phyloP scores from a whole-genome alignment of 2,888 invertebrate genomes.

The Drosophila prostipennis region DNA sequence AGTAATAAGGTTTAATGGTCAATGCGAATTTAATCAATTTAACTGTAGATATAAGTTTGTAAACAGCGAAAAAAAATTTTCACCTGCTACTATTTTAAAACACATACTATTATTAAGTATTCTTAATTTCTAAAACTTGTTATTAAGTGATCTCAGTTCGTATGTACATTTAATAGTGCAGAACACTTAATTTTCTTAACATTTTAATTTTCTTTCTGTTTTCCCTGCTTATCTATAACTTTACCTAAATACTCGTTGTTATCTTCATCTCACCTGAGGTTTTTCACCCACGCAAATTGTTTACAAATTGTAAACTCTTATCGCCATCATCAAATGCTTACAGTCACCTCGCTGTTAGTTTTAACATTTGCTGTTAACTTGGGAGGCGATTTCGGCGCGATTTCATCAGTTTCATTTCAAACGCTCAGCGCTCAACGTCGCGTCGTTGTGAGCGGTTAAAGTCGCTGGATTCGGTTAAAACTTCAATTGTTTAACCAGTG shows the following conservation, averaged over 20 bases:
- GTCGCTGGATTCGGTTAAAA: slow-evolving; percentile 17
- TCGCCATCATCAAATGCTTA: too few relatives aligned
- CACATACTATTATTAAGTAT: too few relatives aligned
- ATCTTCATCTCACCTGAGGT: slow-evolving; percentile 2
- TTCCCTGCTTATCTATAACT: background rate
- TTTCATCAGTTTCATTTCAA: slow-evolving; percentile 44
- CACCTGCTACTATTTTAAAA: too few relatives aligned
- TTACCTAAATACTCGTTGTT: too few relatives aligned
- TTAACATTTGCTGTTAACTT: slow-evolving; percentile 2
- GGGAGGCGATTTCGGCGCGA: slow-evolving; percentile 19
- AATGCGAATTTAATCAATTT: too few relatives aligned
- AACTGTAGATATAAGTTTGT: too few relatives aligned
- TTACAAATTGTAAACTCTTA: slow-evolving; percentile 2
- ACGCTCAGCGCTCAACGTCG: slow-evolving; percentile 25
- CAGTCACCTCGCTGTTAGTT: too few relatives aligned
- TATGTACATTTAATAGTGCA: too few relatives aligned
- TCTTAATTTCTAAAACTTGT: too few relatives aligned
- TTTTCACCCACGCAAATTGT: background rate
- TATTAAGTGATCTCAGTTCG: too few relatives aligned
- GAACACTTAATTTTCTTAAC: background rate
- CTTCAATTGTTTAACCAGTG: slow-evolving; percentile 22
- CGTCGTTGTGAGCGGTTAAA: slow-evolving; percentile 12
- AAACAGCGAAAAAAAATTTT: too few relatives aligned
- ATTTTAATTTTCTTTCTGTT: background rate
- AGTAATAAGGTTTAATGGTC: too few relatives aligned